Evolutionary conservation across 2,797 vertebrate species (phyloP).

Genomic region (Hypotaenidia okinawae): DNA sequence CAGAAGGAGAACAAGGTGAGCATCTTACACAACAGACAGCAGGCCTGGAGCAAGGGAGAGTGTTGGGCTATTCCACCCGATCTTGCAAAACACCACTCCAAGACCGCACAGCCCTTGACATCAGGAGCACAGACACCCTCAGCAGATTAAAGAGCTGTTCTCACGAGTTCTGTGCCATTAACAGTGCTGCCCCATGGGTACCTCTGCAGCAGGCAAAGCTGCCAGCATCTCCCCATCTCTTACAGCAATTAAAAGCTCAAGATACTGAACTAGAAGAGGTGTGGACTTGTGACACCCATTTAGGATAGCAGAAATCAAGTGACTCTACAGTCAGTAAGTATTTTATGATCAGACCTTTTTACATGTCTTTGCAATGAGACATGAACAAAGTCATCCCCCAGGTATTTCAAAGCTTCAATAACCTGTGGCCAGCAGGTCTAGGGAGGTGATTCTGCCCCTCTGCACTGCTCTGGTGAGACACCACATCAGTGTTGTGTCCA

Average conservation of each 20-base stretch:
- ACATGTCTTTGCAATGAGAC: not conserved
- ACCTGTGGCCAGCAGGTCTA: no score
- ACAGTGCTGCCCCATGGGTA: not conserved
- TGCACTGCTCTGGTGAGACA: no score
- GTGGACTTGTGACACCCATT: not conserved
- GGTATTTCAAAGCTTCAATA: not conserved
- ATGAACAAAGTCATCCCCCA: accelerated
- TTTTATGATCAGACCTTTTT: not conserved
- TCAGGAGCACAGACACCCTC: not conserved
- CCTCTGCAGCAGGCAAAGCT: not conserved
- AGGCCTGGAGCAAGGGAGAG: not conserved
- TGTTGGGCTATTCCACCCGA: not conserved
- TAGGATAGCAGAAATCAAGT: not conserved
- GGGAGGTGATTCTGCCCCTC: no score
- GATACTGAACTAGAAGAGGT: no score
- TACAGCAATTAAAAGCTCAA: not conserved
- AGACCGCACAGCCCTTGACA: not conserved
- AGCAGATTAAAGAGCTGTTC: not conserved
- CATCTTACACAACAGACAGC: not conserved
- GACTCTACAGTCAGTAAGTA: not conserved
- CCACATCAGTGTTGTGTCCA: no score
- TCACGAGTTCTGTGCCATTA: not conserved
- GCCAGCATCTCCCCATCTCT: not conserved
- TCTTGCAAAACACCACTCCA: not conserved
- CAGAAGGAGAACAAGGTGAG: not conserved